Evolutionary conservation across 2,113 vertebrate genomes (phyloP).

Genomic region (Micromys minutus): DNA sequence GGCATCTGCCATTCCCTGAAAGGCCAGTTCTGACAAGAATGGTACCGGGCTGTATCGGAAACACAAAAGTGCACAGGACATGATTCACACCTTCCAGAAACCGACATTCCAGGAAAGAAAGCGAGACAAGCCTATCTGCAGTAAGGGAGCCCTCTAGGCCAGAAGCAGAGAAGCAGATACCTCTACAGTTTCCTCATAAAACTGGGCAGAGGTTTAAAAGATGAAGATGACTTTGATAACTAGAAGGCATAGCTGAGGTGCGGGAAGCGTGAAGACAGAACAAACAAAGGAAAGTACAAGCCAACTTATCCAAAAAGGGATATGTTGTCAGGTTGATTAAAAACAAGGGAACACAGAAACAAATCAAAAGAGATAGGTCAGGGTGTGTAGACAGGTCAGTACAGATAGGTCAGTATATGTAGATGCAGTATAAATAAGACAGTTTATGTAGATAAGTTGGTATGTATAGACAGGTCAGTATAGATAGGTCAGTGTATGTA

Average conservation of each 20-base stretch:
- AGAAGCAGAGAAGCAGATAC: background rate
- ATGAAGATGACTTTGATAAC: background rate
- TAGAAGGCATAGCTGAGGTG: background rate
- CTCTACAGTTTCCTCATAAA: background rate
- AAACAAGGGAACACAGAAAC: background rate
- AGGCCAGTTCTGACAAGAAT: slow-evolving; percentile 44
- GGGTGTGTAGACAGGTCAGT: no score
- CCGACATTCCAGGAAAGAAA: background rate
- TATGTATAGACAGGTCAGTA: no score
- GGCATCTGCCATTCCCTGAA: background rate
- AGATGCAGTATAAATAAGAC: no score
- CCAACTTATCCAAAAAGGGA: background rate
- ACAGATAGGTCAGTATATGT: no score
- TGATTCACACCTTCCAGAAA: slow-evolving; percentile 63
- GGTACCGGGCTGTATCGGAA: background rate
- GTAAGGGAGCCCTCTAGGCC: background rate
- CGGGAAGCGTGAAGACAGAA: background rate
- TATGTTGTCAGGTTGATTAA: background rate
- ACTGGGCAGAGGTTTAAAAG: background rate
- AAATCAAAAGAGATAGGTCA: background rate
- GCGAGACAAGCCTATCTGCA: background rate
- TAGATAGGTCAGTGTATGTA: no score
- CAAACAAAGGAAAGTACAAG: background rate
- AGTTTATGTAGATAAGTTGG: no score
- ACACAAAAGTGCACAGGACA: background rate